phyloP scores from a whole-genome alignment of 2,888 invertebrate species.

The Sminthurides aquaticus region DNA sequence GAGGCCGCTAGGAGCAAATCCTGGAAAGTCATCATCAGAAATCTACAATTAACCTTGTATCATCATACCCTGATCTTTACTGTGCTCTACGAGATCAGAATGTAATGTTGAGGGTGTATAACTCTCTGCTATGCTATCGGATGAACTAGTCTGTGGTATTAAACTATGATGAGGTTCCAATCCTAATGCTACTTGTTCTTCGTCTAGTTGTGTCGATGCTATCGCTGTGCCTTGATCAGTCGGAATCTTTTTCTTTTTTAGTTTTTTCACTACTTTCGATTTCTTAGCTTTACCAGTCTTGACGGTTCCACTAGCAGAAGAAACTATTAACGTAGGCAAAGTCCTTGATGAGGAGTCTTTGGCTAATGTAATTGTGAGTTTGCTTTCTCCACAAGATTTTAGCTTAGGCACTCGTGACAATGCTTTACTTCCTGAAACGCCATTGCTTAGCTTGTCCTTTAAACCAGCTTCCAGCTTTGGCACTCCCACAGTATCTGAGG shows the following conservation, averaged over 20 bases:
- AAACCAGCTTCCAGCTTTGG: not conserved
- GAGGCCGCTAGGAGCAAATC: slow-evolving; percentile 33
- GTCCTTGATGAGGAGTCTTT: slow-evolving; percentile 8
- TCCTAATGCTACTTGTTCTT: too few species aligned
- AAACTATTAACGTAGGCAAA: slow-evolving; percentile 8
- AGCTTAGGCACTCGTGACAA: slow-evolving; percentile 13
- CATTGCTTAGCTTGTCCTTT: slow-evolving; percentile 17
- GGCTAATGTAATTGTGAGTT: slow-evolving; percentile 5
- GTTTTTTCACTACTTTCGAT: slow-evolving; percentile 11
- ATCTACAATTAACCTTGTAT: too few species aligned
- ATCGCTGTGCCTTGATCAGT: too few species aligned
- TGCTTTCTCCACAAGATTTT: slow-evolving; percentile 4
- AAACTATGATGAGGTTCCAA: too few species aligned
- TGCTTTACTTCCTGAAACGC: slow-evolving; percentile 21
- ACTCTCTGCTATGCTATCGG: too few species aligned
- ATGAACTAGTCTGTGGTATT: too few species aligned
- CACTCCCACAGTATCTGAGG: not conserved
- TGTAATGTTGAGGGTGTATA: too few species aligned
- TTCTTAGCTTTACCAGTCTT: slow-evolving; percentile 21
- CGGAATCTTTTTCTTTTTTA: not conserved
- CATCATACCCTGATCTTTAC: too few species aligned
- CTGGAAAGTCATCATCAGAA: too few species aligned
- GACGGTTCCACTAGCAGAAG: not conserved
- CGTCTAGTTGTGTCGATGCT: too few species aligned
- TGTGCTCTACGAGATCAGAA: too few species aligned